Conservation (phyloP, 2,888 invertebrate genomes). For the Conomelus anceps region DNA sequence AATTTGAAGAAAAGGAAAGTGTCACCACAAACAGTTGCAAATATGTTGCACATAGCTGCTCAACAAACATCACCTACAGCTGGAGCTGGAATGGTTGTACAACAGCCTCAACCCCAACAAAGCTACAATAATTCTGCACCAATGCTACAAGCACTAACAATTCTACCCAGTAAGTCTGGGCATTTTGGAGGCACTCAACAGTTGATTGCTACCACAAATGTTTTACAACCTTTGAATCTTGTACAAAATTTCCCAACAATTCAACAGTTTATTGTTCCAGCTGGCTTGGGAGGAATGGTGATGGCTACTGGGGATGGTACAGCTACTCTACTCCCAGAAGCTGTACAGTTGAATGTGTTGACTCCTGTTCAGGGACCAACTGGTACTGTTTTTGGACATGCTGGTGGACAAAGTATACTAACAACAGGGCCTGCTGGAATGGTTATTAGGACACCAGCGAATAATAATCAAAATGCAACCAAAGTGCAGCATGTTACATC, state of each 20-base stretch:
- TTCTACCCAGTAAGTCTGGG: slow-evolving; percentile 61
- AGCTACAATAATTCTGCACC: slow-evolving; percentile 46
- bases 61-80: slow-evolving; percentile 31
- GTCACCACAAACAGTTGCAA: slow-evolving; percentile 59
- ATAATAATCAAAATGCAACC: slow-evolving; percentile 46
- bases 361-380: slow-evolving; percentile 57
- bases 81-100: slow-evolving; percentile 32
- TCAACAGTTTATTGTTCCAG: slow-evolving; percentile 77
- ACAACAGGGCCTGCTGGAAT: slow-evolving; percentile 64
- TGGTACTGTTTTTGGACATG: slow-evolving; percentile 53
- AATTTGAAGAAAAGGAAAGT: slow-evolving; percentile 66
- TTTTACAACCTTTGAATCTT: slow-evolving; percentile 70
- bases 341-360: slow-evolving; percentile 55
- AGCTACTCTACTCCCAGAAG: slow-evolving; percentile 65
- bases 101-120: slow-evolving; percentile 35
- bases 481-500: slow-evolving; percentile 36
- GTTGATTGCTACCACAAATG: slow-evolving; percentile 54
- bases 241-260: slow-evolving; percentile 71
- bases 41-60: slow-evolving; percentile 40
- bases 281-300: slow-evolving; percentile 73
- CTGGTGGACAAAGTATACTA: slow-evolving; percentile 55
- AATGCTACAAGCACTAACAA: slow-evolving; percentile 67
- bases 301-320: slow-evolving; percentile 69
- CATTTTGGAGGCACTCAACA: slow-evolving; percentile 53
- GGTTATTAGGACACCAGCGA: slow-evolving; percentile 63